Percentiles rank a stretch among this genome's conserved stretches.
phyloP scores from a whole-genome alignment of 1,140 invertebrate species.

The Caenorhabditis remanei region DNA sequence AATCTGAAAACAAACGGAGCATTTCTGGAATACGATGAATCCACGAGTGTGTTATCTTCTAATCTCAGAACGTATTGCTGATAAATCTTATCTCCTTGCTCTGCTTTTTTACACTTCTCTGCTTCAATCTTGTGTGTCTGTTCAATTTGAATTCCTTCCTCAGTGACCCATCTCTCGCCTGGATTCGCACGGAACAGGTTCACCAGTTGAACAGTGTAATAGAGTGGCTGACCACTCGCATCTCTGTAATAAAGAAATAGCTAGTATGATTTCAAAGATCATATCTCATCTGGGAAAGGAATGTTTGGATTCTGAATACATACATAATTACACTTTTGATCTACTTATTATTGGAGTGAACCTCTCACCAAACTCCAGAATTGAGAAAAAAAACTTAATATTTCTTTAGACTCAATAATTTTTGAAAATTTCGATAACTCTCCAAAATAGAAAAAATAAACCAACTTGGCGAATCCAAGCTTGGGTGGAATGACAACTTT shows the following conservation, averaged over 20 bases:
- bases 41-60: constrained; percentile 77
- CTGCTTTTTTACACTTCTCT: constrained; percentile 73
- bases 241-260: constrained; percentile 69
- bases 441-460: background rate
- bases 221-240: constrained; percentile 73
- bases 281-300: background rate
- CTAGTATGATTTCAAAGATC: constrained; percentile 26
- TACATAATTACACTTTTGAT: too few species aligned
- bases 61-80: constrained; percentile 76
- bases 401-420: too few species aligned
- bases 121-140: constrained; percentile 75
- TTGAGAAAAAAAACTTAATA: too few species aligned
- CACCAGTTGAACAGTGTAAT: constrained; percentile 77
- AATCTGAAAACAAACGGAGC: constrained; percentile 76
- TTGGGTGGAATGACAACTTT: constrained; percentile 74
- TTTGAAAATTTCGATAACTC: too few species aligned
- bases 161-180: constrained; percentile 73
- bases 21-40: constrained; percentile 74
- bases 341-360: background rate
- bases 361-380: too few species aligned
- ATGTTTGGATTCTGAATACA: background rate
- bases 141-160: constrained; percentile 76
- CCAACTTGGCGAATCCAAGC: constrained; percentile 72
- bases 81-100: constrained; percentile 75
- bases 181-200: constrained; percentile 72